phyloP scores from a whole-genome alignment of 2,797 vertebrate species.

The Anas bahamensis region DNA sequence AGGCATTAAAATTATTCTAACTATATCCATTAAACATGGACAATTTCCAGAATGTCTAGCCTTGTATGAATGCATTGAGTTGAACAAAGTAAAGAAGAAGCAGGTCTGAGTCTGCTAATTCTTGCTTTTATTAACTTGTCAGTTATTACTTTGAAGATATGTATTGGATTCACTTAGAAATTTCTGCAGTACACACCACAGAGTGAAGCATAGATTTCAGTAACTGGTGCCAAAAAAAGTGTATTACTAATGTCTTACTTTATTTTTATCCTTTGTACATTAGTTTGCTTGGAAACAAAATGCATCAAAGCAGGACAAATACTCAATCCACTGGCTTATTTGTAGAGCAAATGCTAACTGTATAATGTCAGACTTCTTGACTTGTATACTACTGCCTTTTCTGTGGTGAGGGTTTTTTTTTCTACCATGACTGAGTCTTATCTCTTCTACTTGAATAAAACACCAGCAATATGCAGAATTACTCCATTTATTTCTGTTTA shows the following conservation, averaged over 20 bases:
- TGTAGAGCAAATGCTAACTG: background rate
- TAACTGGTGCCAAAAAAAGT: background rate
- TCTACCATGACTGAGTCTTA: background rate
- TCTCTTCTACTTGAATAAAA: background rate
- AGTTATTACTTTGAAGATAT: background rate
- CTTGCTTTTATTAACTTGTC: background rate
- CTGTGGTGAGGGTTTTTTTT: background rate
- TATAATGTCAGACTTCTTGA: background rate
- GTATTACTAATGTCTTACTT: background rate
- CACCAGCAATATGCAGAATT: background rate
- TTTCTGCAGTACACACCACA: background rate
- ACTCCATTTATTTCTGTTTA: background rate
- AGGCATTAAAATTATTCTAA: background rate
- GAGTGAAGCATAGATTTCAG: background rate
- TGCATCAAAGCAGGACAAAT: background rate
- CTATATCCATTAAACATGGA: background rate
- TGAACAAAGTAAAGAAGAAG: background rate
- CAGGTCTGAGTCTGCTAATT: background rate
- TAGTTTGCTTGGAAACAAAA: background rate
- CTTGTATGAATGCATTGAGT: background rate
- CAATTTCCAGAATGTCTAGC: background rate
- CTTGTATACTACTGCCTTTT: background rate
- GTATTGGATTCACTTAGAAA: background rate
- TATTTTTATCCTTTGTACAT: background rate
- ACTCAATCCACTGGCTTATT: background rate